phyloP scores from a whole-genome alignment of 2,113 vertebrate genomes.

The Cardinalis cardinalis region DNA sequence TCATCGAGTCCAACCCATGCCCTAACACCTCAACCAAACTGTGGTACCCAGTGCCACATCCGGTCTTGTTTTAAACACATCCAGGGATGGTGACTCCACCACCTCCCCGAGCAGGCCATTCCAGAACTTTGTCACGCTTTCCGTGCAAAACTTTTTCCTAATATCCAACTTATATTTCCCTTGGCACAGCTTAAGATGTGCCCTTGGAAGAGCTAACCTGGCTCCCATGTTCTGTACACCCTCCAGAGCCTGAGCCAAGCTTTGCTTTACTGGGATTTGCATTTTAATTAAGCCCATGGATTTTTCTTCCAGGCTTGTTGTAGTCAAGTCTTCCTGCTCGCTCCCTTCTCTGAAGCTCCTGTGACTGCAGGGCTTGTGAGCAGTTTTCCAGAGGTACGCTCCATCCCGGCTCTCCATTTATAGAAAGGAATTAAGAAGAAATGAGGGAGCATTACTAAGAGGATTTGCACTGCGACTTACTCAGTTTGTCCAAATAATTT shows the following conservation, averaged over 20 bases:
- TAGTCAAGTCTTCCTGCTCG: background rate
- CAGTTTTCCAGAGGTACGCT: background rate
- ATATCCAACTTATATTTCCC: background rate
- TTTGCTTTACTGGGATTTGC: background rate
- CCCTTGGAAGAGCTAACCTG: accelerated
- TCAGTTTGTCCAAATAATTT: constrained; percentile 49
- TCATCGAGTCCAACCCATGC: background rate
- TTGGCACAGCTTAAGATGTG: background rate
- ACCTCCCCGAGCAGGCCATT: background rate
- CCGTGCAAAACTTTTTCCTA: background rate
- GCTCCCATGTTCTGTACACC: background rate
- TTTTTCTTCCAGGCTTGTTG: background rate
- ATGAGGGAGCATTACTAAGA: constrained; percentile 42
- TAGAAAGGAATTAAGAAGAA: constrained; percentile 54
- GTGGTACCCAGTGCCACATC: background rate
- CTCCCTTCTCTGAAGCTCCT: background rate
- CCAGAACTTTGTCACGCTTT: background rate
- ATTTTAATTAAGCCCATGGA: background rate
- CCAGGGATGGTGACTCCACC: background rate
- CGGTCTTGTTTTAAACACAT: background rate
- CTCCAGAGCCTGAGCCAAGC: background rate
- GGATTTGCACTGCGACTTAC: constrained; percentile 33
- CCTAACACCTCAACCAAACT: background rate
- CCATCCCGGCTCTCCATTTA: background rate
- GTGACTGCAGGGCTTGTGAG: background rate